Base-by-base conservation (phyloP, 2,113 vertebrate species). In the Climacteris rufus region DNA sequence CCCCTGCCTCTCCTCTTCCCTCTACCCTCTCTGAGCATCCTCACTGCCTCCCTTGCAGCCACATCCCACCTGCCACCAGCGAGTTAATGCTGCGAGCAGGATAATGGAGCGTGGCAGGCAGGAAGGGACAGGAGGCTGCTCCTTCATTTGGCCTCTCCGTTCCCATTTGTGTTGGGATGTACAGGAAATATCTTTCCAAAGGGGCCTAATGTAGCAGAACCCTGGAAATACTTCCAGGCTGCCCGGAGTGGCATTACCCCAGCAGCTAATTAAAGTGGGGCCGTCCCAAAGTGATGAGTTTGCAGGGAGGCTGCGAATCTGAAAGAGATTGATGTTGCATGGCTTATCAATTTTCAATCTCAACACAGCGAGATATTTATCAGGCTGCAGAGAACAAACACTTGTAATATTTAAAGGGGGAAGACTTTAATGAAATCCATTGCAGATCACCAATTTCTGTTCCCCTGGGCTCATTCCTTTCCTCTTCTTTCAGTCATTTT, bases 181-280 rank as follows among this genome's bases (percentile, higher is more conserved):
- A 17, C 37, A 66, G 64, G 88, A 94, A 87, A 68, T 84, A 28
- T 52, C 72, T 92, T n/a, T 90, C 90, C 71, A 27, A 59, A 76
- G 88, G 90, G 83, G 80, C 75, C 83, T 92, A 81, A 94, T 77
- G 96, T 63, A 89, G 94, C 93, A 89, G 97, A 96, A 96, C 71
- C 3, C 79, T 31, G 61, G 89, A 12, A 74, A 7, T 9, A 11
- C 56, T 83, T n/a, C 22, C 59, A 53, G 96, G 94, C 92, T 61
- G 60, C 57, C 70, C 25, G 1, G 16, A 28, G 7, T 24, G 63
- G 94, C 68, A 1, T 72, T 75, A 64, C 59, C 80, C 94, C 80
- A 37, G 9, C 57, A 70, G 93, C 66, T 93, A 69, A 95, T 94
- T 71, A 78, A 90, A 45, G 44, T 3, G 49, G 60, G 69, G 64